Base-by-base conservation (phyloP, 2,888 invertebrate genomes). In the Sicus ferrugineus region DNA sequence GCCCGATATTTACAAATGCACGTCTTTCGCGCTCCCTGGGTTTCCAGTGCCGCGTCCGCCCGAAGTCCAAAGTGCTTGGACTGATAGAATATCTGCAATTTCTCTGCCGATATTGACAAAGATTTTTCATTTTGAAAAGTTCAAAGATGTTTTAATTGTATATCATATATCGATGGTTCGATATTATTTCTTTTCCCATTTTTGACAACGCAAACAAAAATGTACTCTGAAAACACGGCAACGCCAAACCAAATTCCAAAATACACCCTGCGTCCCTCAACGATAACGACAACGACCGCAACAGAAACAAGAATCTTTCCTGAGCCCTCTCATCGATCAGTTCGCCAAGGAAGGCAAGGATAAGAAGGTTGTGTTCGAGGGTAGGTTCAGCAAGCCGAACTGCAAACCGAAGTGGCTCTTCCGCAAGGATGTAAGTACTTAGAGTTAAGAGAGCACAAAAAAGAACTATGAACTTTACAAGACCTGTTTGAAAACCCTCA, bases 381-480 rank as follows among this genome's bases (percentile, higher is more conserved):
- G 94, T 73, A 93, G 93, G 83, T 99, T 98, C 88, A 95, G 96
- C 74, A 98, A 97, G 87, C 92, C 96, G n/a, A 97, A 97, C 85
- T 89, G 92, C 81, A 96, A 96, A 83, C 94, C 95, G 9, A 95
- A 93, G 86, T 96, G 96, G 96, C 90, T 90, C 83, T 93, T 93
- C 88, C 90, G 95, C 73, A 95, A 95, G 87, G 95, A 96, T 88
- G 96, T 95, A 88, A 91, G 94, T 90, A 80, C 70, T 61, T 48
- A 26, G 14, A 46, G 19, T n/a, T n/a, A n/a, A n/a, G n/a, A n/a
- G n/a, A n/a, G n/a, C n/a, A n/a, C n/a, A 34, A 31, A 30, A 21
- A n/a, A 61, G 56, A 19, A 28, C 0, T 3, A n/a, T 28, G 46
- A 46, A 28, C 23, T 26, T 54, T 14, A 19, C 26, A 9, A 1